These are phyloP conservation scores for Pheosia gnoma DNA, from an alignment of 2,888 invertebrate genomes.

Conservation along the genomic window DNA sequence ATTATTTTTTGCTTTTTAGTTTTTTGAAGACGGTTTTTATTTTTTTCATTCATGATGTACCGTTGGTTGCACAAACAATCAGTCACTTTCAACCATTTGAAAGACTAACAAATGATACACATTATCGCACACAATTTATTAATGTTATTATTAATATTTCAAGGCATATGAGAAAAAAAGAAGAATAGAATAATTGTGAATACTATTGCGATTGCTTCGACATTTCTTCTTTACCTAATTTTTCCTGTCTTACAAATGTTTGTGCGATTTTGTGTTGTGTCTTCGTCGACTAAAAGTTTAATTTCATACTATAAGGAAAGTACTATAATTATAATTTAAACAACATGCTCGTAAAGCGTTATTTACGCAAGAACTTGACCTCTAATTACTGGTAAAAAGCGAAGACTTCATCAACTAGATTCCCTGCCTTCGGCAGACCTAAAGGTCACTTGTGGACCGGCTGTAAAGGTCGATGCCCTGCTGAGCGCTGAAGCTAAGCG, in stretches of 20 bases:
- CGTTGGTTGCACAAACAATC: conserved; percentile 11
- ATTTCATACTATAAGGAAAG: too few species aligned
- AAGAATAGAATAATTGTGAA: background rate
- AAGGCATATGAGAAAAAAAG: background rate
- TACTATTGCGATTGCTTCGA: too few species aligned
- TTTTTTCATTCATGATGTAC: conserved; percentile 4
- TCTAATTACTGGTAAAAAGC: conserved; percentile 27
- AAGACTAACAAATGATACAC: conserved; percentile 1
- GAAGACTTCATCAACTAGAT: conserved; percentile 29
- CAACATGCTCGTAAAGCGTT: background rate
- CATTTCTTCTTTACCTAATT: too few species aligned
- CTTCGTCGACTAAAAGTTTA: too few species aligned
- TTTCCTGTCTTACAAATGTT: too few species aligned
- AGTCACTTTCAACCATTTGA: conserved; percentile 3
- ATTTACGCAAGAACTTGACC: conserved; percentile 17
- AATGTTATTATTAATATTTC: background rate
- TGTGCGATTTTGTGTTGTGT: too few species aligned
- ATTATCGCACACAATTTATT: conserved; percentile 1
- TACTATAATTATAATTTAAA: background rate
- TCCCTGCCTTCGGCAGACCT: conserved; percentile 44
- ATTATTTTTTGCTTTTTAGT: too few species aligned
- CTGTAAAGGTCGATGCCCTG: conserved; percentile 66
- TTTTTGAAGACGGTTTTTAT: too few species aligned
- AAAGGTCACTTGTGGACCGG: conserved; percentile 75
- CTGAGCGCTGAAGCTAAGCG: conserved; percentile 48